Conservation (phyloP, 2,113 vertebrate species). For the Pterocles orientalis region DNA sequence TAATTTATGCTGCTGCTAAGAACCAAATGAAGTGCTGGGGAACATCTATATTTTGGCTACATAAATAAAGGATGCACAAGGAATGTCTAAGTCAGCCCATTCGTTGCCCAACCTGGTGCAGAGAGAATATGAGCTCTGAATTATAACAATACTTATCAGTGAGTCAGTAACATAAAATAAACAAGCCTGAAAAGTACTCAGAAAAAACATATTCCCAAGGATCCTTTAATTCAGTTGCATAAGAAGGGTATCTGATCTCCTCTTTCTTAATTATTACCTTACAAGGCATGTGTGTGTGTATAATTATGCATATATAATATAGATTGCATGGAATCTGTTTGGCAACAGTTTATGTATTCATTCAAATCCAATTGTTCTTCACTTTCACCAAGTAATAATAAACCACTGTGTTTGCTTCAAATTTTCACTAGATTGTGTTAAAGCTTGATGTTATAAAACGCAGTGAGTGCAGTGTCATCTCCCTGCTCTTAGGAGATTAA, state of each 20-base stretch:
- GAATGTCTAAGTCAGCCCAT: not conserved
- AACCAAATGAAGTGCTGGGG: not conserved
- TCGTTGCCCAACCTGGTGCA: not conserved
- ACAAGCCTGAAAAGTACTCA: not conserved
- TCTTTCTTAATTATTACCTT: conserved; percentile 23
- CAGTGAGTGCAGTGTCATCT: not conserved
- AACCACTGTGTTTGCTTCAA: not conserved
- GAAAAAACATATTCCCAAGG: not conserved
- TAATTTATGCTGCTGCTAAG: not conserved
- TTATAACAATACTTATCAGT: not conserved
- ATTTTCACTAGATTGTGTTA: not conserved
- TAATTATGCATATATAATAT: not conserved
- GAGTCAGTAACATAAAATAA: not conserved
- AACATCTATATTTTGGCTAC: not conserved
- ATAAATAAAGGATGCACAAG: not conserved
- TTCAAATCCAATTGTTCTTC: not conserved
- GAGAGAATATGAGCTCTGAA: not conserved
- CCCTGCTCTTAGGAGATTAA: not conserved
- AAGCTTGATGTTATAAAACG: not conserved
- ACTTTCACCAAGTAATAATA: not conserved
- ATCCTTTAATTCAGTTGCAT: conserved; percentile 26
- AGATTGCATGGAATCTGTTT: not conserved
- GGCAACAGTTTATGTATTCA: not conserved
- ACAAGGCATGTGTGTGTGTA: accelerated
- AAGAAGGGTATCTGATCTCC: conserved; percentile 20